Evolutionary conservation across 2,113 vertebrate genomes (phyloP).

Genomic region (Mesocricetus auratus): DNA sequence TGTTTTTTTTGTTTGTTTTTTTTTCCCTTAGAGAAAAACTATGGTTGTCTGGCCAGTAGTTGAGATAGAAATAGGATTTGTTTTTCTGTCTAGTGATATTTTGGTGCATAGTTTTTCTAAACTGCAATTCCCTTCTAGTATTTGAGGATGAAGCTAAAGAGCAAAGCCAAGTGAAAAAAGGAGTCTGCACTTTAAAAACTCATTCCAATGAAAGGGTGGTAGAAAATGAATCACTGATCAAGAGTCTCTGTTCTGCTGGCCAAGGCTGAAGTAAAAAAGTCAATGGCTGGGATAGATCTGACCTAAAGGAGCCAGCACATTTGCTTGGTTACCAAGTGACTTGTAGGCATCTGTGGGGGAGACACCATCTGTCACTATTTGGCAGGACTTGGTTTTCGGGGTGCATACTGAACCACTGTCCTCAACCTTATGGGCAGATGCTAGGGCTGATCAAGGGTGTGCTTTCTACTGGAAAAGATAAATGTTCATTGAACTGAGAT

Average conservation of each 20-base stretch:
- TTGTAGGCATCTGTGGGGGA: slow-evolving; percentile 24
- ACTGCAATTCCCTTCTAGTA: neutral
- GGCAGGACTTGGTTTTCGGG: slow-evolving; percentile 55
- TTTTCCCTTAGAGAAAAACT: no score
- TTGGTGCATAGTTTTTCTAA: neutral
- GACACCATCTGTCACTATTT: slow-evolving; percentile 84
- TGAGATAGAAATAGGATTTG: neutral
- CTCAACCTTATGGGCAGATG: slow-evolving; percentile 56
- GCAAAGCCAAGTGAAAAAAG: slow-evolving; percentile 35
- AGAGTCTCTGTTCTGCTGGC: slow-evolving; percentile 32
- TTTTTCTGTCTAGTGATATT: neutral
- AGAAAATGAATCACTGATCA: slow-evolving; percentile 83
- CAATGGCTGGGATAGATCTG: neutral
- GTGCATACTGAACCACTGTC: slow-evolving; percentile 87
- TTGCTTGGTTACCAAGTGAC: slow-evolving; percentile 78
- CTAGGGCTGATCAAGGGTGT: slow-evolving; percentile 73
- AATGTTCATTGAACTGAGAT: neutral
- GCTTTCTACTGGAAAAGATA: slow-evolving; percentile 60
- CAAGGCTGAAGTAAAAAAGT: slow-evolving; percentile 8
- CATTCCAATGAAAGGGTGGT: neutral
- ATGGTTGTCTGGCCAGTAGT: slow-evolving; percentile 1
- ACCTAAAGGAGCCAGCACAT: slow-evolving; percentile 75
- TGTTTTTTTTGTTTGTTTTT: no score
- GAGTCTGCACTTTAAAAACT: slow-evolving; percentile 6
- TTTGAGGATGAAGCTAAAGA: neutral